These are phyloP conservation scores for Mesochorus sp. DNA, from an alignment of 2,888 invertebrate genomes.

Conservation along the genomic window DNA sequence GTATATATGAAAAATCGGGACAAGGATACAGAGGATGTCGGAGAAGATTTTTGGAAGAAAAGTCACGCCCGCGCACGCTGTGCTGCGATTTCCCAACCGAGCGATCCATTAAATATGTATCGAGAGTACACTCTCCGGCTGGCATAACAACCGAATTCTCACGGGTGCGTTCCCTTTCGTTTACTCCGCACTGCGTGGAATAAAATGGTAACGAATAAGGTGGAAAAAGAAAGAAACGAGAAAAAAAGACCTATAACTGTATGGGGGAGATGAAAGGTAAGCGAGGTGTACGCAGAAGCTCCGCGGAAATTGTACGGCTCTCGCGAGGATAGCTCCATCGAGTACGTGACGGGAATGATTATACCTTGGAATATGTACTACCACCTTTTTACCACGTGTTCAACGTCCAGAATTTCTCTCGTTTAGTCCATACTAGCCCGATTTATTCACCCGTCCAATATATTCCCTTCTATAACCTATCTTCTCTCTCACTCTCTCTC, in stretches of 20 bases:
- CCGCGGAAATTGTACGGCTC: constrained; percentile 10
- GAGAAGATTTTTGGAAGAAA: constrained; percentile 27
- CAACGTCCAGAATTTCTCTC: constrained; percentile 46
- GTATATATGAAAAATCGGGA: constrained; percentile 23
- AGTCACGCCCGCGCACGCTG: constrained; percentile 42
- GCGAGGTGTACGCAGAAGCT: constrained; percentile 3
- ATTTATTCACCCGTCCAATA: constrained; percentile 57
- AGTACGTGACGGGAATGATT: constrained; percentile 60
- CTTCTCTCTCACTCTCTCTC: not conserved
- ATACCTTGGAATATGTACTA: constrained; percentile 16
- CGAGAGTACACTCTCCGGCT: constrained; percentile 7
- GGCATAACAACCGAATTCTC: constrained; percentile 56
- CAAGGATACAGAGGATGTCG: constrained; percentile 23
- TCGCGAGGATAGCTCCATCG: constrained; percentile 52
- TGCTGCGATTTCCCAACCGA: constrained; percentile 58
- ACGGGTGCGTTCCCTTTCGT: constrained; percentile 17
- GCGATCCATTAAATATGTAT: constrained; percentile 62
- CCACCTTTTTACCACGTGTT: constrained; percentile 63
- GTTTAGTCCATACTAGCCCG: constrained; percentile 46
- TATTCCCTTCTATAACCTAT: constrained; percentile 14
- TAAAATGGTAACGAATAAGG: too few species aligned
- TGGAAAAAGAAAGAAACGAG: constrained; percentile 24
- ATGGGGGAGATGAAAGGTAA: constrained; percentile 20
- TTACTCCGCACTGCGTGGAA: not conserved
- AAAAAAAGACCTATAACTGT: constrained; percentile 24